Evolutionary conservation across 2,797 vertebrate genomes (phyloP).

Genomic region (Dermochelys coriacea): DNA sequence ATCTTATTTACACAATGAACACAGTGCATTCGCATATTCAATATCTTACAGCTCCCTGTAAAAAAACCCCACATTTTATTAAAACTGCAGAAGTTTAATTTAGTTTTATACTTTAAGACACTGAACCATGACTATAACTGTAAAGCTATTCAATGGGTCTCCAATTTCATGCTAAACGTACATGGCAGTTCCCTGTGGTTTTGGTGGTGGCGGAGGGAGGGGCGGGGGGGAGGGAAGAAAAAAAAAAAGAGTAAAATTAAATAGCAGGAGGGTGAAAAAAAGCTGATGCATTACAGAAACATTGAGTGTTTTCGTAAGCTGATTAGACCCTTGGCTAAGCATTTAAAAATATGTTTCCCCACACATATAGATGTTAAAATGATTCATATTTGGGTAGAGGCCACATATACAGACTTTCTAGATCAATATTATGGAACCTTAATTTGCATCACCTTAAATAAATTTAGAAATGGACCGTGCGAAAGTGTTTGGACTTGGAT

Average conservation of each 20-base stretch:
- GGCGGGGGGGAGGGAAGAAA: conserved; percentile 47
- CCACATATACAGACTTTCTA: background rate
- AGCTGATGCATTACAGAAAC: conserved; percentile 27
- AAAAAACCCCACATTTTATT: conserved; percentile 66
- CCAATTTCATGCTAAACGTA: conserved; percentile 53
- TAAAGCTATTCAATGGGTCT: conserved; percentile 58
- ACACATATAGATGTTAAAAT: background rate
- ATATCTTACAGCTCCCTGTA: conserved; percentile 81
- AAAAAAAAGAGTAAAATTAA: conserved; percentile 40
- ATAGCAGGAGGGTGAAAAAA: conserved; percentile 34
- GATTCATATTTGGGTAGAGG: background rate
- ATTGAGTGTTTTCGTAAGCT: background rate
- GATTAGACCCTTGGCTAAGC: conserved; percentile 26
- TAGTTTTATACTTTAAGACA: conserved; percentile 71
- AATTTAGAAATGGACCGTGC: background rate
- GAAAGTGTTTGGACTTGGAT: conserved; percentile 36
- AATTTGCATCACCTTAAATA: conserved; percentile 9
- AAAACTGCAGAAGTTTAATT: conserved; percentile 78
- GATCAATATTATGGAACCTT: background rate
- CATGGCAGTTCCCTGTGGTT: conserved; percentile 5
- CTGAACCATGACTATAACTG: conserved; percentile 61
- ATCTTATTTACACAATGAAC: conserved; percentile 80
- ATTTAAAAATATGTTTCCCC: background rate
- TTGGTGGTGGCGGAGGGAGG: conserved; percentile 41
- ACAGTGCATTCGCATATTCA: conserved; percentile 79